A percentile compares a stretch with the other conserved stretches of the same genome.
Conservation (phyloP, 53 echinoderm and acorn worm genomes). For the Mesocentrotus franciscanus region DNA sequence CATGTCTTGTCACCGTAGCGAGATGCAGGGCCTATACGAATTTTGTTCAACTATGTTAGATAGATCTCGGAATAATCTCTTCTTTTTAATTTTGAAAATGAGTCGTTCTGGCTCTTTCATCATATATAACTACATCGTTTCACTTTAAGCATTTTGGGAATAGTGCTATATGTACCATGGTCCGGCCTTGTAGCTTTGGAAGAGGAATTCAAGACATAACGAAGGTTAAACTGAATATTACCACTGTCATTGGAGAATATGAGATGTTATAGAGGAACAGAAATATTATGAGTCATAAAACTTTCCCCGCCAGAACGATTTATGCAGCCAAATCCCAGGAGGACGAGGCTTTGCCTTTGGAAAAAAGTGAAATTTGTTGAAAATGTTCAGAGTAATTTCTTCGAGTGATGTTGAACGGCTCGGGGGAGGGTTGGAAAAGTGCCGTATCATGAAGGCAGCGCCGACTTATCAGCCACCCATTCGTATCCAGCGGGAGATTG, state of each 20-base stretch:
- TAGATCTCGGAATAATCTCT: too few relatives aligned
- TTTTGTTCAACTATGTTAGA: too few relatives aligned
- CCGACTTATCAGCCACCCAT: slow-evolving; percentile 40
- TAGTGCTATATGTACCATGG: background rate
- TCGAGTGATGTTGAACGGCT: slow-evolving; percentile 38
- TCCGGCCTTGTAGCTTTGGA: background rate
- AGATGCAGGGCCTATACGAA: too few relatives aligned
- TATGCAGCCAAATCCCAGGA: slow-evolving; percentile 3
- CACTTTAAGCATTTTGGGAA: background rate
- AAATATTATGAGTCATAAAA: slow-evolving; percentile 32
- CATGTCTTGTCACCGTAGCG: too few relatives aligned
- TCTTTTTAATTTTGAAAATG: too few relatives aligned
- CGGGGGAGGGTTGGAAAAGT: slow-evolving; percentile 45
- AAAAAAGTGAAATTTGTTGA: slow-evolving; percentile 39
- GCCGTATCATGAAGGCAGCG: slow-evolving; percentile 34
- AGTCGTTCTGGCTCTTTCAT: background rate
- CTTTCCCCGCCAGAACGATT: slow-evolving; percentile 17
- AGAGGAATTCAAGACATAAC: slow-evolving; percentile 2
- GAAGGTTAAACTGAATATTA: background rate
- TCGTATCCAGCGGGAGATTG: slow-evolving; percentile 11
- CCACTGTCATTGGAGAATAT: background rate
- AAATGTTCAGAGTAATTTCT: slow-evolving; percentile 56
- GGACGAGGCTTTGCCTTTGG: background rate
- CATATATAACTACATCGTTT: background rate
- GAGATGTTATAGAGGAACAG: background rate